Percentiles rank a stretch among this genome's conserved stretches.
Conservation (phyloP, 1,140 invertebrate species). For the Teleopsis dalmanni region DNA sequence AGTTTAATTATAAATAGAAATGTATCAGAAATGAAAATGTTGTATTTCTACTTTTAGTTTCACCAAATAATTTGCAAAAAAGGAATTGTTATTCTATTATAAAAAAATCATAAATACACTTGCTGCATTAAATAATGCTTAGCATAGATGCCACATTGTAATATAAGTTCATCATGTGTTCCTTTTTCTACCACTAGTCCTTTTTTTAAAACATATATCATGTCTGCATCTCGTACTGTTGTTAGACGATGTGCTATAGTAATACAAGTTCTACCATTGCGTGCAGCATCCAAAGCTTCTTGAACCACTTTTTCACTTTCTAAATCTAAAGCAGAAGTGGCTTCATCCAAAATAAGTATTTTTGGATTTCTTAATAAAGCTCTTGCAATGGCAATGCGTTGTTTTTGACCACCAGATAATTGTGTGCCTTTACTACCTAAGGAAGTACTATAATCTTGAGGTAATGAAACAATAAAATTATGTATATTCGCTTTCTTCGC, state of each 20-base stretch:
- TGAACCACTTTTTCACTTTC: slow-evolving; percentile 72
- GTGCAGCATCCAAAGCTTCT: slow-evolving; percentile 57
- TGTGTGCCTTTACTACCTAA: slow-evolving; percentile 65
- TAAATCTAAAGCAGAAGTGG: slow-evolving; percentile 76
- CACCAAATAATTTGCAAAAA: no score
- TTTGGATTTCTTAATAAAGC: slow-evolving; percentile 68
- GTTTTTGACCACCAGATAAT: slow-evolving; percentile 73
- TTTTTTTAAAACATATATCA: slow-evolving; percentile 57
- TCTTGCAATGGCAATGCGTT: slow-evolving; percentile 74
- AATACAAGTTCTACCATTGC: slow-evolving; percentile 63
- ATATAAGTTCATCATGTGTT: slow-evolving; percentile 61
- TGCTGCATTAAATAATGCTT: slow-evolving; percentile 55
- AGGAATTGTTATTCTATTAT: no score
- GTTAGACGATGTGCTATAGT: slow-evolving; percentile 65
- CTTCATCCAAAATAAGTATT: slow-evolving; percentile 73
- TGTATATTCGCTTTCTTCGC: slow-evolving; percentile 83
- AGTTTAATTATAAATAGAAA: no score
- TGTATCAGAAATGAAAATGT: no score
- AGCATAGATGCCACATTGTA: slow-evolving; percentile 58
- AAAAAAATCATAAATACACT: no score
- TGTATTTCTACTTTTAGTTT: no score
- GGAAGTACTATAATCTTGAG: slow-evolving; percentile 69
- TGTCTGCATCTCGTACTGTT: slow-evolving; percentile 58
- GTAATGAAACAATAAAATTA: slow-evolving; percentile 71
- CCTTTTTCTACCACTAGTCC: slow-evolving; percentile 63